Evolutionary conservation across 2,888 invertebrate genomes (phyloP), one percentile per base, ranked within the genome.

Genomic region (Carterocephalus palaemon): DNA sequence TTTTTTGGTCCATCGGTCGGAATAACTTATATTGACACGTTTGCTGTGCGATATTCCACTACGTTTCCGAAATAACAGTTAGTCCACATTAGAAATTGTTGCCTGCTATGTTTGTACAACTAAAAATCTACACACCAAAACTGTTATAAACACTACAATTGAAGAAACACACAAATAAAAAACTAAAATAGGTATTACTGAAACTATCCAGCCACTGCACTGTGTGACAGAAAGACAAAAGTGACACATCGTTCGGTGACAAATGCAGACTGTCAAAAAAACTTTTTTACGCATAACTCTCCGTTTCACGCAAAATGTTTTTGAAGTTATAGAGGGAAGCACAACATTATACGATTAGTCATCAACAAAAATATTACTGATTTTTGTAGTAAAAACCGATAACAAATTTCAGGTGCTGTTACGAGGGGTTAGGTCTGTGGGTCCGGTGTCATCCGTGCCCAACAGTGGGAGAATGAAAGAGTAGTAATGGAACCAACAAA

Each of bases 11-110:
- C 75, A 78, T 73, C 70, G 66, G 73, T 69, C 70, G 70, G 70
- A 76, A 80, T 77, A 81, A 77, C 75, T 75, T 73, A 73, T 70
- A 67, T 67, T 83, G 85, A 86, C 85, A 86, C 85, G 85, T 84
- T 83, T 71, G 69, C 66, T 67, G 71, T 59, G 57, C 57, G 54
- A 67, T 70, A 59, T 61, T 67, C 64, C 70, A 70, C 65, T 62
- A 64, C 62, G 60, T 59, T 57, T 60, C 66, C 57, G 62, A 56
- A 64, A 62, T 56, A 58, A 61, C 58, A 59, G 62, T 67, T 68
- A 63, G 57, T 62, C 66, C 68, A 68, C 77, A 79, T 76, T 62
- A 68, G 71, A 70, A 68, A 62, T 55, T 56, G 60, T 64, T 64
- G 48, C 17, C 26, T 26, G 34, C 48, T 45, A 46, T 41, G 52